phyloP scores from a whole-genome alignment of 1,140 invertebrate genomes.

The Pseudachorutes palmiensis region DNA sequence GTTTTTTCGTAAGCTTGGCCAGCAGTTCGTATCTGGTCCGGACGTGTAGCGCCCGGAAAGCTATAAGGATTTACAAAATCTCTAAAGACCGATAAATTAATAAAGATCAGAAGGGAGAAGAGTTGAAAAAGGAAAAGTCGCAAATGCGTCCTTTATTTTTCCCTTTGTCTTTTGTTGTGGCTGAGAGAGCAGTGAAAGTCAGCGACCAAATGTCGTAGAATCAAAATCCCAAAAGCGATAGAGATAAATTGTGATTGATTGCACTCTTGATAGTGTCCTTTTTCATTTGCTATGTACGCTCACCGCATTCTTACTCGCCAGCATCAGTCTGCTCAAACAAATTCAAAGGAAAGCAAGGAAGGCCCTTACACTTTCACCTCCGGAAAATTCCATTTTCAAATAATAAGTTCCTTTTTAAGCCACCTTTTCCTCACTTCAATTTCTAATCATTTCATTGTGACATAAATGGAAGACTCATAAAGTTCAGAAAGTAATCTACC shows the following conservation, averaged over 20 bases:
- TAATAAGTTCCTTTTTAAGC: too few species aligned
- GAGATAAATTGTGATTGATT: constrained; percentile 39
- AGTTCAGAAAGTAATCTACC: too few species aligned
- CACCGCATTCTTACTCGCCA: not conserved
- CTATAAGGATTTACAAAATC: constrained; percentile 29
- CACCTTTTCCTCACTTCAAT: too few species aligned
- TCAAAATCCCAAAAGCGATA: constrained; percentile 39
- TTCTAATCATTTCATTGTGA: too few species aligned
- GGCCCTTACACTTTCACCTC: too few species aligned
- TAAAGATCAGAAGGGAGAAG: constrained; percentile 31
- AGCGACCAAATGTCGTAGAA: constrained; percentile 16
- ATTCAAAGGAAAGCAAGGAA: too few species aligned
- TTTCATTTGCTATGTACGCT: constrained; percentile 2
- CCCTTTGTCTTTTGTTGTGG: constrained; percentile 20
- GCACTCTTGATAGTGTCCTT: constrained; percentile 35
- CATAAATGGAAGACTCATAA: too few species aligned
- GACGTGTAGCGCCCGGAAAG: too few species aligned
- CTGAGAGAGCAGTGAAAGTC: too few species aligned
- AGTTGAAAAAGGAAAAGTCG: not conserved
- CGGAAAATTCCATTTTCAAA: too few species aligned
- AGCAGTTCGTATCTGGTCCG: too few species aligned
- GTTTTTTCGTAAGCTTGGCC: too few species aligned
- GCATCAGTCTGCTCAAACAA: not conserved
- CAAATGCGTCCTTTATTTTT: not conserved
- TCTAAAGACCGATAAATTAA: constrained; percentile 39